Conservation (phyloP, 2,797 vertebrate species). For the Notoglanidium macrostoma region DNA sequence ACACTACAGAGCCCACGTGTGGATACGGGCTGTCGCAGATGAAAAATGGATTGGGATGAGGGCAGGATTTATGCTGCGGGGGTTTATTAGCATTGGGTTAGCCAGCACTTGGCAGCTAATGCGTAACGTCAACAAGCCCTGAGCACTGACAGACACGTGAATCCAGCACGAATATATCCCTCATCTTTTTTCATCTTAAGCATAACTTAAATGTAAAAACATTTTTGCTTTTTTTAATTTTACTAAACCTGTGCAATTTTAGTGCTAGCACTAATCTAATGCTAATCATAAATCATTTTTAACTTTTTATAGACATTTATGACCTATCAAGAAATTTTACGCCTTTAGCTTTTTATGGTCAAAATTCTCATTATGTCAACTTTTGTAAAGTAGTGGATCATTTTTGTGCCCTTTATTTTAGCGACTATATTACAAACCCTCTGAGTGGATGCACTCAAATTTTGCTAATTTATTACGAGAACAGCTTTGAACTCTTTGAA, state of each 20-base stretch:
- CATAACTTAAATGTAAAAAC: not conserved
- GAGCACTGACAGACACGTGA: conserved; percentile 19
- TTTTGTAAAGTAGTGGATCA: not conserved
- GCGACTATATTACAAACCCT: not conserved
- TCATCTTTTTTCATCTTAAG: not conserved
- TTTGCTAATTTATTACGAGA: too few species aligned
- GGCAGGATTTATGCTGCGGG: conserved; percentile 4
- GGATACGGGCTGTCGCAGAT: conserved; percentile 36
- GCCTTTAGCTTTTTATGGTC: not conserved
- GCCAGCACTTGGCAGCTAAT: conserved; percentile 24
- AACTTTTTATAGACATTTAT: not conserved
- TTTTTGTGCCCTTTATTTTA: not conserved
- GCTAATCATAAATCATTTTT: not conserved
- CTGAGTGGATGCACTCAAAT: too few species aligned
- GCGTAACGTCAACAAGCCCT: conserved; percentile 38
- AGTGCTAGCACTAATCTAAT: not conserved
- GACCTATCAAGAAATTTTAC: not conserved
- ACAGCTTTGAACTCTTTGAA: not conserved
- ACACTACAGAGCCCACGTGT: conserved; percentile 22
- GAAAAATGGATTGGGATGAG: conserved; percentile 24
- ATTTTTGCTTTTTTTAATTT: too few species aligned
- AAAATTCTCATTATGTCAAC: not conserved
- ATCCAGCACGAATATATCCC: conserved; percentile 1
- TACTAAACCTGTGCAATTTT: not conserved
- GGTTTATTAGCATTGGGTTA: not conserved